These are phyloP conservation scores for Hirtodrosophila trivittata DNA, from an alignment of 2,888 invertebrate genomes.

Conservation along the genomic window DNA sequence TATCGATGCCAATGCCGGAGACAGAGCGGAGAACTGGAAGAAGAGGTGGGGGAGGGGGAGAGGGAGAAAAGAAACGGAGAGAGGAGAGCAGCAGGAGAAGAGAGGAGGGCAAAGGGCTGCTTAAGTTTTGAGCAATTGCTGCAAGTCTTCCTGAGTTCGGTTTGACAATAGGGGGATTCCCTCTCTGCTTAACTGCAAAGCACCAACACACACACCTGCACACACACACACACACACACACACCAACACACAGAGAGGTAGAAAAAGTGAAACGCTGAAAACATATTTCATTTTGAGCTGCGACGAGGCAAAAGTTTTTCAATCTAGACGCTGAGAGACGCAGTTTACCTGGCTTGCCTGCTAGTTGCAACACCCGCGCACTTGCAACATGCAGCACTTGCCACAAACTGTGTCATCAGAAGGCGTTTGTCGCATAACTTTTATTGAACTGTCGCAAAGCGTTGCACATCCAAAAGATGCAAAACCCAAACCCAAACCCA, in stretches of 20 bases:
- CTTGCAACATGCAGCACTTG: not conserved
- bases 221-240: not conserved
- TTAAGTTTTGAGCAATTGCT: not conserved
- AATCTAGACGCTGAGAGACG: constrained; percentile 57
- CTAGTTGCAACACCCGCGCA: constrained; percentile 5
- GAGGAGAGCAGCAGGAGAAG: too few relatives aligned
- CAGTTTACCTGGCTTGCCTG: constrained; percentile 44
- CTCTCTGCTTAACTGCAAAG: too few relatives aligned
- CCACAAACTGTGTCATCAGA: constrained; percentile 71
- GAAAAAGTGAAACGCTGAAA: constrained; percentile 41
- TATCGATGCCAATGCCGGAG: constrained; percentile 46
- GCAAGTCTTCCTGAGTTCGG: constrained; percentile 5
- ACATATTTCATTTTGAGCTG: constrained; percentile 76
- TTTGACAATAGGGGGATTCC: too few relatives aligned
- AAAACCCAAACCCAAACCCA: too few relatives aligned
- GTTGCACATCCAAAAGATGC: constrained; percentile 9
- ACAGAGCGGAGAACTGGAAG: not conserved
- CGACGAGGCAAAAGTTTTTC: constrained; percentile 74
- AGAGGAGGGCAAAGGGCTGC: too few relatives aligned
- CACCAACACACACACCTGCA: too few relatives aligned
- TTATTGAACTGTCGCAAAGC: constrained; percentile 73
- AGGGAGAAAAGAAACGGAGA: not conserved
- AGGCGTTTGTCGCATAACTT: constrained; percentile 67
- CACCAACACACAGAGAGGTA: constrained; percentile 8
- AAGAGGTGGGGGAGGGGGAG: not conserved